Base-by-base conservation (phyloP, 2,113 vertebrate genomes). In the Myiozetetes cayanensis region DNA sequence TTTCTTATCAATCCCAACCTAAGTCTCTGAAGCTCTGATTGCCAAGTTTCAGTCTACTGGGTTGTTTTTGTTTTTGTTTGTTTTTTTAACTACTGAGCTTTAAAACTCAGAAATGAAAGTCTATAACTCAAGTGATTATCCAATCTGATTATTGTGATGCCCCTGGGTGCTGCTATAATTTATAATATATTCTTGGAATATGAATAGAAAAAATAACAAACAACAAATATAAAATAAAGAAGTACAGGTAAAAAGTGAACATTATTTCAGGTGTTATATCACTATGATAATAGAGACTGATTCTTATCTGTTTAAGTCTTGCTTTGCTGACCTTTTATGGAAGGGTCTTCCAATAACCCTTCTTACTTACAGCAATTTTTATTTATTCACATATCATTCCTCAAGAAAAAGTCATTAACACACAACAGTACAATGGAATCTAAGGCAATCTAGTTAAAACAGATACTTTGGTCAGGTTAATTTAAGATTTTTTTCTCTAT, bases 361-460 rank as follows among this genome's bases (percentile, higher is more conserved):
- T 90, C 52, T 55, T 84, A 90, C 68, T 95, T 90, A 74, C 47
- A 81, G 52, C 80, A 81, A 81, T 79, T 78, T 84, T 89, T 47
- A 91, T 92, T 89, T 93, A 86, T 85, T 95, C 72, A 74, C 44
- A 53, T 85, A 72, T 78, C 39, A 72, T 84, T 92, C 28, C 31
- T 92, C 44, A 52, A 75, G 67, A 79, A 89, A 94, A 88, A 80
- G 7, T 55, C 47, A 74, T 92, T 96, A 94, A 67, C 31, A 46
- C 65, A 72, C 31, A 88, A 78, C 28, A 65, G 52, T 81, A 72
- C 31, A 46, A 63, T 58, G 41, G 72, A 66, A 68, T 95, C 53
- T 76, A 80, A 86, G 52, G 24, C 30, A 88, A 81, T 74, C 47
- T 68, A 77, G 47, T 85, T 87, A 75, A 87, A 92, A 90, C n/a